Base-by-base conservation (phyloP, 2,888 invertebrate genomes). In the Tribolium freemani region DNA sequence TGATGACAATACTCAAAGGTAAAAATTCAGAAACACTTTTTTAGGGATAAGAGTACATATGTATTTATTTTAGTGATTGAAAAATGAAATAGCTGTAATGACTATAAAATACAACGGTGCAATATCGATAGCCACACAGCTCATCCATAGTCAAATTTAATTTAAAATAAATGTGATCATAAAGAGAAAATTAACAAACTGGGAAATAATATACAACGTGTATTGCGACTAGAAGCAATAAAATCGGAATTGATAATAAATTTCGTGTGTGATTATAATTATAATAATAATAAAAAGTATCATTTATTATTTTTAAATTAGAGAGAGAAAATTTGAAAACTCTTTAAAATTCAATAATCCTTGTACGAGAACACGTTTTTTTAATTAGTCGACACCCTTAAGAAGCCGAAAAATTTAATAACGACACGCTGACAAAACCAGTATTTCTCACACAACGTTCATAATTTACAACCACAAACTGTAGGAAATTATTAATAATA, bases 401-500 rank as follows among this genome's bases (percentile, higher is more conserved):
- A 58, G 45, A 38, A 20, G 58, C 58, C 58, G 58, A 53, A 53
- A 53, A 48, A 48, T 48, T 48, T 48, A 48, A 48, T 45, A 16
- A 31, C 48, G 54, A 66, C 38, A 54, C 26, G 26, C 51, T 11
- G 26, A 11, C 26, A 54, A 26, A 26, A 54, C 20, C 48, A 9
- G 26, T 46, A 46, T 38, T 38, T 38, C 38, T 38, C 38, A 48
- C 45, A 45, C 48, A 38, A 38, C 38, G 38, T 48, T 4, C 48
- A 11, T 51, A 69, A 69, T 69, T 69, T 58, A 68, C 21, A 68
- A 68, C 56, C 38, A 48, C 5, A 57, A 54, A 54, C 67, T 38
- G 16, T 20, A 61, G 60, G 51, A 54, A 69, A 69, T 54, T 64
- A 69, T 69, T 69, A 69, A 57, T 68, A 68, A 68, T 30, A 50